phyloP scores from a whole-genome alignment of 2,888 invertebrate species.

The Diarsia mendica region DNA sequence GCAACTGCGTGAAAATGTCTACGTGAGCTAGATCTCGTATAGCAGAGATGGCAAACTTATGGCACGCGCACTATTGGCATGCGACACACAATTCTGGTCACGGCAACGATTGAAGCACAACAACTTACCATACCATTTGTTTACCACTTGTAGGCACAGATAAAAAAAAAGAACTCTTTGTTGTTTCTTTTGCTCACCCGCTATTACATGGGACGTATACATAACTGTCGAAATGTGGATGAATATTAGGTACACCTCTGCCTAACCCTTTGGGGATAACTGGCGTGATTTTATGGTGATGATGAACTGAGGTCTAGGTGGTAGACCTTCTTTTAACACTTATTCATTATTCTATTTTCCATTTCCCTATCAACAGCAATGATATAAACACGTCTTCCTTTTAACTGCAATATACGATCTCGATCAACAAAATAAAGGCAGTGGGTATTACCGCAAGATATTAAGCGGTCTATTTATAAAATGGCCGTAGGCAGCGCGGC shows the following conservation, averaged over 20 bases:
- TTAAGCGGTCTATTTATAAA: constrained; percentile 65
- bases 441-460: constrained; percentile 50
- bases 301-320: too few relatives aligned
- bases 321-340: background rate
- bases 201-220: too few relatives aligned
- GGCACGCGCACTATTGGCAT: background rate
- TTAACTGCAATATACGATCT: constrained; percentile 43
- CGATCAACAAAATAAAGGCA: constrained; percentile 46
- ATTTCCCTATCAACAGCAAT: constrained; percentile 13
- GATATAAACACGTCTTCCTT: constrained; percentile 41
- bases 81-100: constrained; percentile 12
- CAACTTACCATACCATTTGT: background rate
- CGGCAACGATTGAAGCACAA: constrained; percentile 2
- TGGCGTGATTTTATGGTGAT: too few relatives aligned
- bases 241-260: too few relatives aligned
- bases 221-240: too few relatives aligned
- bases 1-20: background rate
- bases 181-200: background rate
- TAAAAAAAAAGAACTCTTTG: background rate
- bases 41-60: background rate
- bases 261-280: too few relatives aligned
- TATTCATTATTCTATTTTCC: constrained; percentile 25
- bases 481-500: constrained; percentile 61
- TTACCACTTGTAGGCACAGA: background rate
- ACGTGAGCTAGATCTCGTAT: constrained; percentile 14